These are phyloP conservation scores for Pyxicephalus adspersus DNA, from an alignment of 2,113 vertebrate genomes.

Conservation along the genomic window DNA sequence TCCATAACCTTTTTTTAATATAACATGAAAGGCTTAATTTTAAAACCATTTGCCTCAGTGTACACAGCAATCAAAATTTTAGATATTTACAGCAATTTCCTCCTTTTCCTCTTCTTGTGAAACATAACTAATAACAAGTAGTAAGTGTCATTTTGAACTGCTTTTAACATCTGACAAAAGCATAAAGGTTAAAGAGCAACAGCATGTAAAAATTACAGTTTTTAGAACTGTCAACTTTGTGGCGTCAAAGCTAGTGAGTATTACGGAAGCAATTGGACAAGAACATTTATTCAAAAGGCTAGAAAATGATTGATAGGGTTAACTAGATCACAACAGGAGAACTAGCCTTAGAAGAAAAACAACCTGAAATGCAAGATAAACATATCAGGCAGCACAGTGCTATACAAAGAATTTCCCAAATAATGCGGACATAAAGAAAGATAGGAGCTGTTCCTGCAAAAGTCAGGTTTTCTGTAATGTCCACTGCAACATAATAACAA, in stretches of 20 bases:
- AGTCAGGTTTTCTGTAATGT: too few relatives aligned
- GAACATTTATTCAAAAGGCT: constrained; percentile 4
- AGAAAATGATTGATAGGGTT: background rate
- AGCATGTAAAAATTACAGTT: background rate
- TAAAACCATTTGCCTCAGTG: background rate
- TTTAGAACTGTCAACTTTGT: constrained; percentile 1
- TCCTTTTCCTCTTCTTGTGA: constrained; percentile 6
- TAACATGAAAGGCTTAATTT: too few relatives aligned
- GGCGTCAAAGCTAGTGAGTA: constrained; percentile 6
- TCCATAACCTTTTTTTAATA: too few relatives aligned
- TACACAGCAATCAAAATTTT: background rate
- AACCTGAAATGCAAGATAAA: background rate
- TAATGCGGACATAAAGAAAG: too few relatives aligned
- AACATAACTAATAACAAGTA: constrained; percentile 12
- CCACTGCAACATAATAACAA: too few relatives aligned
- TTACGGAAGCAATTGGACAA: constrained; percentile 22
- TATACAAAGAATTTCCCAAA: background rate
- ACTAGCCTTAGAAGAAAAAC: background rate
- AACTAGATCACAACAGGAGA: background rate
- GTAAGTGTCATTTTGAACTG: constrained; percentile 30
- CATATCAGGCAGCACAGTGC: background rate
- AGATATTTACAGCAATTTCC: constrained; percentile 21
- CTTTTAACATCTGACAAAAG: constrained; percentile 14
- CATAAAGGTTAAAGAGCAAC: constrained; percentile 11
- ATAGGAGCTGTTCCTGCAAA: too few relatives aligned